Conservation (phyloP, 2,888 invertebrate genomes). For the Megamerina dolium region DNA sequence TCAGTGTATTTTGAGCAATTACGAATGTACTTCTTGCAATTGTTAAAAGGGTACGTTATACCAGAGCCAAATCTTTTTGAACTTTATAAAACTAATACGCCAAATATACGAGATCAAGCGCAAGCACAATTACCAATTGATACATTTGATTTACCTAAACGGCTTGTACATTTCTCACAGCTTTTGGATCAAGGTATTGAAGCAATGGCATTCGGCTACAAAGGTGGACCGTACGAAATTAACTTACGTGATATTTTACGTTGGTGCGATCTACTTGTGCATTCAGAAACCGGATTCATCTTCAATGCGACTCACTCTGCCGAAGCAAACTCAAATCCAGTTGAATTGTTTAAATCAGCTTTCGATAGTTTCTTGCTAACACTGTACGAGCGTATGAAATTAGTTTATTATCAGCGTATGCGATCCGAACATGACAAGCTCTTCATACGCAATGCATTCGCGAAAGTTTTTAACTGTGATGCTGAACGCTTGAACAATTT, state of each 20-base stretch:
- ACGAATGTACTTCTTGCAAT: conserved; percentile 23
- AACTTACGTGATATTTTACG: conserved; percentile 91
- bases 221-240: conserved; percentile 93
- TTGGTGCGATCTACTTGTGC: conserved; percentile 77
- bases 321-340: conserved; percentile 18
- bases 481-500: conserved; percentile 40
- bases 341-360: conserved; percentile 20
- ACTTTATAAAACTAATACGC: conserved; percentile 7
- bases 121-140: neutral
- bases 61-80: conserved; percentile 27
- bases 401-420: conserved; percentile 86
- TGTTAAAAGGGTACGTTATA: conserved; percentile 14
- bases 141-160: conserved; percentile 53
- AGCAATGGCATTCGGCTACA: conserved; percentile 66
- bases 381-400: conserved; percentile 54
- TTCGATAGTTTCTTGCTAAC: conserved; percentile 36
- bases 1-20: conserved; percentile 32
- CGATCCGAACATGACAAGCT: conserved; percentile 69
- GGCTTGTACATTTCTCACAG: conserved; percentile 76
- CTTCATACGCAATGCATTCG: conserved; percentile 57
- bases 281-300: conserved; percentile 38
- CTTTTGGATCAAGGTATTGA: conserved; percentile 60
- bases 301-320: conserved; percentile 44
- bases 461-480: conserved; percentile 51
- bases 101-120: neutral